Percentiles rank a stretch among this genome's conserved stretches.
Conservation (phyloP, 2,888 invertebrate species). For the Aquatica leii region DNA sequence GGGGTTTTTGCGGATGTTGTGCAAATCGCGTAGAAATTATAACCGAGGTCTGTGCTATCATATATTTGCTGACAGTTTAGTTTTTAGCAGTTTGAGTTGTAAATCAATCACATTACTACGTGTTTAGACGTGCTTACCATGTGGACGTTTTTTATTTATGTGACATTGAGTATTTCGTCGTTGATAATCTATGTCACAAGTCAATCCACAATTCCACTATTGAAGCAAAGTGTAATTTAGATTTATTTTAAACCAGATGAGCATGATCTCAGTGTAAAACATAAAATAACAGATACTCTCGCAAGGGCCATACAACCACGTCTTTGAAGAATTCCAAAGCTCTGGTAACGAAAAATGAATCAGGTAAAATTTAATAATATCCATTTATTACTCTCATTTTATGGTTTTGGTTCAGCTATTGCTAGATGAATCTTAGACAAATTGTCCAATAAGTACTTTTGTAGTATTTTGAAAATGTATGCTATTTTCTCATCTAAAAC, state of each 20-base stretch:
- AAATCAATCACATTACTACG: background rate
- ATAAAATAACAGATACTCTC: background rate
- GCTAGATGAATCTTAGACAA: background rate
- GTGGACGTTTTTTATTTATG: background rate
- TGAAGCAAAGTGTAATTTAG: background rate
- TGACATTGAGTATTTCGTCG: background rate
- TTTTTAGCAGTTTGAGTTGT: background rate
- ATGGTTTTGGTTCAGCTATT: conserved; percentile 1
- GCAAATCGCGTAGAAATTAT: background rate
- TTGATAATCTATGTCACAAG: too few species aligned
- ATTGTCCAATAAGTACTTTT: background rate
- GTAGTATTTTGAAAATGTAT: conserved; percentile 3
- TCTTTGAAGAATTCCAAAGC: conserved; percentile 3
- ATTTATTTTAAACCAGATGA: too few species aligned
- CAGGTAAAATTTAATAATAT: background rate
- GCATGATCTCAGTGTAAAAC: background rate
- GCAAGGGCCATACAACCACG: conserved; percentile 2
- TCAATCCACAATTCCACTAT: background rate
- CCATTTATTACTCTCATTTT: background rate
- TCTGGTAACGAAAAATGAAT: conserved; percentile 4
- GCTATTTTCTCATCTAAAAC: background rate
- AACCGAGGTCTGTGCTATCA: background rate
- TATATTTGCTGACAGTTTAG: background rate
- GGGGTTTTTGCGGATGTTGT: background rate
- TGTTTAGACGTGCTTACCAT: background rate